A percentile compares a stretch with the other conserved stretches of the same genome.
Evolutionary conservation across 2,888 invertebrate species (phyloP).

Genomic region (Trissolcus japonicus): DNA sequence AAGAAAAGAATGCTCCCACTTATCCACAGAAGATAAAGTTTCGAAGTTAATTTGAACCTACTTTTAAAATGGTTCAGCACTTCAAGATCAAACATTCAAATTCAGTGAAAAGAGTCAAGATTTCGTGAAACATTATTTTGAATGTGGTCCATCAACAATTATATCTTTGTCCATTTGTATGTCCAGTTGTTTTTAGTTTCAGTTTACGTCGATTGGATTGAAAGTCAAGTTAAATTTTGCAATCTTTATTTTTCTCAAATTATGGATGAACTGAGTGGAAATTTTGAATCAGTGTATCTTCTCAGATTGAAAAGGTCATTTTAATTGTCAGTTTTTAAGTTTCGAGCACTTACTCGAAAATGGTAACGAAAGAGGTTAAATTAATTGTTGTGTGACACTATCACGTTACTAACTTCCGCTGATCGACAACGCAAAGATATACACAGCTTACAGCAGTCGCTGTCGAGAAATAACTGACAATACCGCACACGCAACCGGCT

Average conservation of each 20-base stretch:
- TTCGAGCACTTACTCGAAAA: slow-evolving; percentile 42
- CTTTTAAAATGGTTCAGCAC: neutral
- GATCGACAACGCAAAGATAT: slow-evolving; percentile 52
- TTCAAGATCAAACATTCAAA: slow-evolving; percentile 1
- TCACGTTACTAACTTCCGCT: slow-evolving; percentile 51
- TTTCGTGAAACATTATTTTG: slow-evolving; percentile 9
- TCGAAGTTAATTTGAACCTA: neutral
- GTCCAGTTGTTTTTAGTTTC: neutral
- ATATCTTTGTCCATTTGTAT: neutral
- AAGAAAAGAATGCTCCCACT: too few species aligned
- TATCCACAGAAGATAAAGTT: too few species aligned
- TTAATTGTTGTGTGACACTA: slow-evolving; percentile 34
- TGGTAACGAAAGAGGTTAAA: slow-evolving; percentile 6
- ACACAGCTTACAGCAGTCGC: slow-evolving; percentile 71
- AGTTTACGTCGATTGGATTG: neutral
- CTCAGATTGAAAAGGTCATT: slow-evolving; percentile 6
- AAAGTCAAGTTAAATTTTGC: too few species aligned
- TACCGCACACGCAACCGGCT: slow-evolving; percentile 64
- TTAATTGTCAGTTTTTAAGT: slow-evolving; percentile 10
- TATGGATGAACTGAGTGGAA: too few species aligned
- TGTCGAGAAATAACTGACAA: slow-evolving; percentile 75
- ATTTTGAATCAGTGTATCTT: too few species aligned
- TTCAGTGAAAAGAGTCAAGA: slow-evolving; percentile 24
- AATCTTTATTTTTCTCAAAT: too few species aligned
- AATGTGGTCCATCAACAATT: neutral